phyloP scores from a whole-genome alignment of 2,797 vertebrate species.

The Macroramphosus scolopax region DNA sequence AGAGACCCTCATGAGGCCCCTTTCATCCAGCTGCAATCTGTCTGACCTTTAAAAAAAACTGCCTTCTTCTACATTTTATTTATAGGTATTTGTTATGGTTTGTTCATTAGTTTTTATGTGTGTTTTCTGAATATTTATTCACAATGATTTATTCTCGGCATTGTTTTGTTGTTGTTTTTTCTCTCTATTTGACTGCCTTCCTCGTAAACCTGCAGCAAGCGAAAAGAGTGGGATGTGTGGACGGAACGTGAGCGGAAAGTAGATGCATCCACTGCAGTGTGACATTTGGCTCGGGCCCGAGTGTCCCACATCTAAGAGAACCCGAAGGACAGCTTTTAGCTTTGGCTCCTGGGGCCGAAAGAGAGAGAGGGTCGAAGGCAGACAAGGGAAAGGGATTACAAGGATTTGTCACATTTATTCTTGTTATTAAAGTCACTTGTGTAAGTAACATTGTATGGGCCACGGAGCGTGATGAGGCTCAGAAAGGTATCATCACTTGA shows the following conservation, averaged over 20 bases:
- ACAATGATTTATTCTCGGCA: constrained; percentile 46
- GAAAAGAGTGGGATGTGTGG: constrained; percentile 28
- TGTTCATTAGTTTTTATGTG: no score
- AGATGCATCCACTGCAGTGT: constrained; percentile 58
- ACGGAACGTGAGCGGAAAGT: constrained; percentile 56
- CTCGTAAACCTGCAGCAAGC: constrained; percentile 43
- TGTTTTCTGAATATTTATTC: constrained; percentile 68
- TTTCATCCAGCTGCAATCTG: constrained; percentile 50
- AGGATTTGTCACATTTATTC: constrained; percentile 52
- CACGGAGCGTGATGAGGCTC: constrained; percentile 31
- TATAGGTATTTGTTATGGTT: constrained; percentile 58
- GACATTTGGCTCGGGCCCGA: constrained; percentile 63
- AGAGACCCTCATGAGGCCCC: constrained; percentile 46
- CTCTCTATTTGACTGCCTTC: constrained; percentile 26
- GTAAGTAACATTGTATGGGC: constrained; percentile 45
- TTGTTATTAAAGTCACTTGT: constrained; percentile 56
- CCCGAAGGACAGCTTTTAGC: constrained; percentile 62
- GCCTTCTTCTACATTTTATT: constrained; percentile 48
- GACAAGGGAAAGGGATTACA: constrained; percentile 53
- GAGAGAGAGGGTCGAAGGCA: constrained; percentile 51
- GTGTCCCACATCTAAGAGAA: constrained; percentile 59
- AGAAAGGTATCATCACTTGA: constrained; percentile 38
- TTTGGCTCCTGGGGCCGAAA: constrained; percentile 53
- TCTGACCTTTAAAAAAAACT: constrained; percentile 56
- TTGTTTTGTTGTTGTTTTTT: constrained; percentile 16